These are phyloP conservation scores for Phocoena sinus DNA, from an alignment of 2,113 vertebrate genomes.

Conservation along the genomic window DNA sequence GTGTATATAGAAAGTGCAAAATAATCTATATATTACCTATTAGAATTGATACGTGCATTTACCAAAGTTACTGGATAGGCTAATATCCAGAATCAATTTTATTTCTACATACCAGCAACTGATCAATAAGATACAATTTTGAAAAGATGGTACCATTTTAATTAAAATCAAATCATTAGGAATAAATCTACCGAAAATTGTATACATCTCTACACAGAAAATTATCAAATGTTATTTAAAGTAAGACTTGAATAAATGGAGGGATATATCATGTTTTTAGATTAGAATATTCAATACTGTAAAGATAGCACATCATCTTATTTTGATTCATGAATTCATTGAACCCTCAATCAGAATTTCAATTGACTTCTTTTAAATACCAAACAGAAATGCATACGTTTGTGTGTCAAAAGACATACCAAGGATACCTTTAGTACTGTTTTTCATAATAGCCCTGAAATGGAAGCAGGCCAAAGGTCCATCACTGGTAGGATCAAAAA, in stretches of 20 bases:
- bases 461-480: neutral
- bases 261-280: neutral
- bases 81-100: neutral
- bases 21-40: neutral
- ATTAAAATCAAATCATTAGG: neutral
- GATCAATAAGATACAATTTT: neutral
- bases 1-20: neutral
- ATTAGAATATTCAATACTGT: neutral
- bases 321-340: neutral
- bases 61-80: neutral
- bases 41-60: neutral
- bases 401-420: neutral
- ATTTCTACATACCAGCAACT: neutral
- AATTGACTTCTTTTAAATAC: neutral
- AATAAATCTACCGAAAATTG: neutral
- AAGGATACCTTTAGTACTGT: neutral
- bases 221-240: slow-evolving; percentile 1
- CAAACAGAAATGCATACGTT: neutral
- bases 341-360: neutral
- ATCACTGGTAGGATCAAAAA: neutral
- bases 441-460: neutral
- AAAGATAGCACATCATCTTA: neutral
- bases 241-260: neutral
- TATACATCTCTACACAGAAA: neutral
- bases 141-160: neutral